Evolutionary conservation across 2,888 invertebrate genomes (phyloP).

Genomic region (Oeneis ivallda): DNA sequence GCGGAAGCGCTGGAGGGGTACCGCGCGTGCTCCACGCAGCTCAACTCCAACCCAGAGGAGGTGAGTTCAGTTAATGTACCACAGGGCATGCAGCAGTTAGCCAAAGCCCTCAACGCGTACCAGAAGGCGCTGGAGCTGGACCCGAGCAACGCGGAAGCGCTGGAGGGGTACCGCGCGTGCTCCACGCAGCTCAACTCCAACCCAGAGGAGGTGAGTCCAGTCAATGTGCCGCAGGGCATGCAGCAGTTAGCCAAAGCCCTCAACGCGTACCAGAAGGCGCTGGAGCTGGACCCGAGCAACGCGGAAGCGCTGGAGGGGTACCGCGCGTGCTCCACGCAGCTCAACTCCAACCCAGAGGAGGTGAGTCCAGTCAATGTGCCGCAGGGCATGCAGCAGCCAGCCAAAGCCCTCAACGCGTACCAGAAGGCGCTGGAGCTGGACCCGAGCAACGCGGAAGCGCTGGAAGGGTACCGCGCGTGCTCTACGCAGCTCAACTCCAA

Average conservation of each 20-base stretch:
- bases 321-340: conserved; percentile 88
- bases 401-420: conserved; percentile 94
- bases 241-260: conserved; percentile 95
- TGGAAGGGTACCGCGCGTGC: conserved; percentile 94
- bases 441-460: conserved; percentile 95
- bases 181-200: conserved; percentile 89
- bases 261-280: conserved; percentile 95
- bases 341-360: conserved; percentile 94
- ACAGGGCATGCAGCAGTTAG: conserved; percentile 94
- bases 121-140: conserved; percentile 98
- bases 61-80: conserved; percentile 69
- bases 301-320: conserved; percentile 97
- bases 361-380: conserved; percentile 69
- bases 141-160: conserved; percentile 95
- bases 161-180: conserved; percentile 94
- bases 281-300: conserved; percentile 96
- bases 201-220: conserved; percentile 93
- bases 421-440: conserved; percentile 98
- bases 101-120: conserved; percentile 94
- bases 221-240: conserved; percentile 85
- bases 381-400: conserved; percentile 94
- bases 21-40: conserved; percentile 88
- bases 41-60: conserved; percentile 94
- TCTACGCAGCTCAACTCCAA: conserved; percentile 89
- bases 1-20: conserved; percentile 97